Conservation (phyloP, 1,140 invertebrate species). For the Alviniconcha marisindica region DNA sequence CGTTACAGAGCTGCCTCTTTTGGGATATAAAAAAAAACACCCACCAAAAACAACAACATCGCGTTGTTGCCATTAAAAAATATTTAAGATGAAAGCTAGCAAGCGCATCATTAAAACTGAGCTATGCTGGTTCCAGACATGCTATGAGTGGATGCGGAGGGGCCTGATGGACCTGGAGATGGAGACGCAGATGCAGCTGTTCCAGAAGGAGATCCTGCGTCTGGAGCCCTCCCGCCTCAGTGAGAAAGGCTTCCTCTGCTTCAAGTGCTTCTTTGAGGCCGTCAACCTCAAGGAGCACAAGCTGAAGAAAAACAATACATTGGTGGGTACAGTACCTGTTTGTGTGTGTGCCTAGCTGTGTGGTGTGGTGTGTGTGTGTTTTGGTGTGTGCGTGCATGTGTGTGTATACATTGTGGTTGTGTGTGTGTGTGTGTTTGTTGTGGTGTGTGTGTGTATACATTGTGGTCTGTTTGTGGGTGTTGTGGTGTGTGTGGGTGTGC, state of each 20-base stretch:
- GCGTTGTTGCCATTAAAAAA: no score
- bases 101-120: no score
- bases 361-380: not conserved
- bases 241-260: slow-evolving; percentile 77
- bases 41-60: no score
- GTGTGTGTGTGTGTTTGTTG: not conserved
- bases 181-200: slow-evolving; percentile 77
- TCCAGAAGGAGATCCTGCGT: slow-evolving; percentile 77
- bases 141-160: slow-evolving; percentile 78
- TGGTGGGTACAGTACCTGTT: no score
- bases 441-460: not conserved
- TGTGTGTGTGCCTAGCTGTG: no score
- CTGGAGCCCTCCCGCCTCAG: slow-evolving; percentile 76
- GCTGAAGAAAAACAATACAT: slow-evolving; percentile 66
- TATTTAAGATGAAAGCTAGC: no score
- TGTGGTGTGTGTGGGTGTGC: no score
- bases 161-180: slow-evolving; percentile 78
- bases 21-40: no score
- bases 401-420: not conserved
- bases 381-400: not conserved
- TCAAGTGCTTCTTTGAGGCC: slow-evolving; percentile 78
- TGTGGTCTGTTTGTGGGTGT: no score
- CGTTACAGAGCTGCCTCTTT: no score
- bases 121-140: slow-evolving; percentile 69
- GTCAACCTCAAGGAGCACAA: slow-evolving; percentile 78